Evolutionary conservation across 2,113 vertebrate genomes (phyloP), one percentile per base, ranked within the genome.

Genomic region (Azemiops feae): DNA sequence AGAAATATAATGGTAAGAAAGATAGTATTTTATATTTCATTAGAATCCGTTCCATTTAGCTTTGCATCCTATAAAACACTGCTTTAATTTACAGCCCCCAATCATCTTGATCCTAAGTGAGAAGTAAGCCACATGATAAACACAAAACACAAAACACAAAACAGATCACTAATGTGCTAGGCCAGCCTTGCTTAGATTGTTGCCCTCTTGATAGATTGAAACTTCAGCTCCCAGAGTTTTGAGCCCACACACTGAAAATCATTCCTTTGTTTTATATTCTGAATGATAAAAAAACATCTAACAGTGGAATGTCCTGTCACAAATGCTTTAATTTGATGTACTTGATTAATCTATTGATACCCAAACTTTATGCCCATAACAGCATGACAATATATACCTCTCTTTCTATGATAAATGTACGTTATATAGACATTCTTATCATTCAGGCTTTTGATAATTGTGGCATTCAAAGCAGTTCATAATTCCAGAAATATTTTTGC

Each of bases 71-170:
- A 60, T n/a, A 94, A n/a, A 86, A 92, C 91, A 95, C 94, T 30
- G n/a, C 88, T 88, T 81, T 96, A 91, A 95, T 94, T 95, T 92
- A 85, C 88, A 92, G 81, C 47, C 54, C 93, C 27, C 92, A 92
- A 93, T 95, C 53, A 87, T 14, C 85, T 93, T 69, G 11, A 0
- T 5, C 92, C 85, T 91, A 93, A 58, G 43, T 1, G 86, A 94
- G 0, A 50, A 95, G 92, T 86, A 74, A 52, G 92, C 86, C 88
- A 55, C 93, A 91, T 60, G 88, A 74, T 1, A 0, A 91, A 18
- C 93, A 91, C n/a, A n/a, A n/a, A n/a, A n/a, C n/a, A n/a, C n/a
- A n/a, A n/a, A n/a, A 91, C 57, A 34, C 6, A 43, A 23, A 53
- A n/a, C 22, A 34, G 30, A n/a, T 12, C 30, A 69, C 12, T n/a